Base-by-base conservation (phyloP, 37 sponge, comb jelly and placozoan species). In the Hexactinellida sp. region DNA sequence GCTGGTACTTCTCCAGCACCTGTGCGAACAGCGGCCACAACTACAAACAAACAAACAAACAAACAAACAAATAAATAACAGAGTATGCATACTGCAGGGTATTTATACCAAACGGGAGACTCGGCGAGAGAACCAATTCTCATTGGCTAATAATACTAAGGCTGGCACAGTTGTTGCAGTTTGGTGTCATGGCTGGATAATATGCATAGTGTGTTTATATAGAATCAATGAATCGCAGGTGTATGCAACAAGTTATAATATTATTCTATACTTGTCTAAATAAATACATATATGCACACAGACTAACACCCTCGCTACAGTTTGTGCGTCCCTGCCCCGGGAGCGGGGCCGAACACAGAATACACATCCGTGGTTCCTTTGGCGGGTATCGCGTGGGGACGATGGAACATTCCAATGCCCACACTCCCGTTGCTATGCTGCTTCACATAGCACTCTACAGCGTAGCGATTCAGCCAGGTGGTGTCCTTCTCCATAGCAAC, bases 21-120 rank as follows among this genome's bases (percentile, higher is more conserved):
- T 63, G 76, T 63, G 76, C 76, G 34, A 63, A 63, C 34, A 63
- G 34, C 25, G 76, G 76, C 76, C 76, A 63, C 34, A 63, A n/a
- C 76, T 63, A 63, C 10, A 63, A 63, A 63, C 76, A 63, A n/a
- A 10, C 76, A 47, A 47, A 47, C 52, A 47, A 47, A 47, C 52
- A 47, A 47, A 47, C 52, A 47, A 47, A 47, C 52, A 47, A n/a
- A n/a, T 47, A 47, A 47, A 47, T 47, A 47, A 47, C 9, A 47
- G 9, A 47, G 9, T 47, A 47, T n/a, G n/a, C n/a, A n/a, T n/a
- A n/a, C n/a, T n/a, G n/a, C n/a, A n/a, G n/a, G n/a, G n/a, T n/a
- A n/a, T n/a, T n/a, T n/a, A n/a, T n/a, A n/a, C n/a, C n/a, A n/a
- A n/a, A n/a, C n/a, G n/a, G n/a, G n/a, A n/a, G n/a, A n/a, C n/a